Evolutionary conservation across 2,888 invertebrate species (phyloP), one percentile per base, ranked within the genome.

Genomic region (Habroteleia sp.): DNA sequence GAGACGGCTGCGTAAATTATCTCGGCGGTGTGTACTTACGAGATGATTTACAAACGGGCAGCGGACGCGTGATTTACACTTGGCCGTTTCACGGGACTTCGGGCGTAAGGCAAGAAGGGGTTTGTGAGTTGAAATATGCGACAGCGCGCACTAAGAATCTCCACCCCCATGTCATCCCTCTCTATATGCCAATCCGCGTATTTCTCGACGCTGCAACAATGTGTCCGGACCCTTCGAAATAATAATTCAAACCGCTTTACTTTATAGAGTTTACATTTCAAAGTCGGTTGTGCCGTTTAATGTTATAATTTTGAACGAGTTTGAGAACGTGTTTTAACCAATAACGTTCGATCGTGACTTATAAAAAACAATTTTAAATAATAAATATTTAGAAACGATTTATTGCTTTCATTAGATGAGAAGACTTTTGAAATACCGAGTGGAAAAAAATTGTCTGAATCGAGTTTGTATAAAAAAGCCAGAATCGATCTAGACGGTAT

Each of bases 11-110:
- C 85, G 87, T 87, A 87, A 87, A 87, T 87, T 87, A 87, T 87
- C 85, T 79, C 79, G 68, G 77, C 81, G 83, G 85, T 87, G 87
- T 87, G 87, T 87, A 87, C 86, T 87, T 87, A 86, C 84, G 79
- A 69, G 80, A 82, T 87, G 87, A 87, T 87, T 87, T 87, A 87
- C 87, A 85, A 83, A 84, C 84, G 82, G 82, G 80, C 84, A 84
- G 82, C 82, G 84, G 82, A 81, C 83, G 77, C 83, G 86, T 88
- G 87, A 88, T 88, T 88, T 88, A 88, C 87, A 83, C 84, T 82
- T 82, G 73, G 76, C 71, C 75, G 72, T 73, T 72, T 48, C 72
- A 65, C 65, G 79, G 73, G 77, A 77, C 79, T 75, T 74, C 37
- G 63, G 74, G 77, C 73, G 74, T 76, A 76, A 75, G 77, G 77